Evolutionary conservation across 2,888 invertebrate genomes (phyloP).

Genomic region (Drosophila tanythrix): DNA sequence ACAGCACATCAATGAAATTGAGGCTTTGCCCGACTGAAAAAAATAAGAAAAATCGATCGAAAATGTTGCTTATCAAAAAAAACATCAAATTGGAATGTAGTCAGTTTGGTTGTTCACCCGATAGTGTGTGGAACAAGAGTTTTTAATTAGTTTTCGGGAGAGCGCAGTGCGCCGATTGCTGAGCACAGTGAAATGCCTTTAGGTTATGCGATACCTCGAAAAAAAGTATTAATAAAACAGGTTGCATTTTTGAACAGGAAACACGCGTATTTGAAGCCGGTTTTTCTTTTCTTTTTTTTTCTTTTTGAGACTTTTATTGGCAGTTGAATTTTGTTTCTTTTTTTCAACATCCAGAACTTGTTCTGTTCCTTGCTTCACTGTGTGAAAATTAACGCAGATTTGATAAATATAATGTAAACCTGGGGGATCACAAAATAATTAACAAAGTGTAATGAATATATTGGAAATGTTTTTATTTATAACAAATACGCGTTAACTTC

Average conservation of each 20-base stretch:
- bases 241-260: slow-evolving; percentile 67
- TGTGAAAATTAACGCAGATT: slow-evolving; percentile 52
- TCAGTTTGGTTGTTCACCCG: slow-evolving; percentile 48
- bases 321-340: slow-evolving; percentile 41
- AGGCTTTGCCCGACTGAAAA: slow-evolving; percentile 27
- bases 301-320: slow-evolving; percentile 38
- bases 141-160: slow-evolving; percentile 62
- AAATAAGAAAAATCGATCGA: neutral
- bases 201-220: slow-evolving; percentile 52
- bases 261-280: slow-evolving; percentile 65
- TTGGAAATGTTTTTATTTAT: slow-evolving; percentile 16
- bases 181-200: slow-evolving; percentile 43
- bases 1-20: slow-evolving; percentile 61
- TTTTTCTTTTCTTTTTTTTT: slow-evolving; percentile 53
- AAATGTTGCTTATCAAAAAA: slow-evolving; percentile 37
- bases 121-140: slow-evolving; percentile 54
- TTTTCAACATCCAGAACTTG: slow-evolving; percentile 57
- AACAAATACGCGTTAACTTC: slow-evolving; percentile 55
- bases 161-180: slow-evolving; percentile 13
- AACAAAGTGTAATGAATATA: slow-evolving; percentile 10
- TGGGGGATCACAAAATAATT: neutral
- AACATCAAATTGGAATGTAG: slow-evolving; percentile 56
- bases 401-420: slow-evolving; percentile 53
- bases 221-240: slow-evolving; percentile 48
- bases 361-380: slow-evolving; percentile 39